Evolutionary conservation across 2,888 invertebrate species (phyloP).

Genomic region (Xanthorhoe designata): DNA sequence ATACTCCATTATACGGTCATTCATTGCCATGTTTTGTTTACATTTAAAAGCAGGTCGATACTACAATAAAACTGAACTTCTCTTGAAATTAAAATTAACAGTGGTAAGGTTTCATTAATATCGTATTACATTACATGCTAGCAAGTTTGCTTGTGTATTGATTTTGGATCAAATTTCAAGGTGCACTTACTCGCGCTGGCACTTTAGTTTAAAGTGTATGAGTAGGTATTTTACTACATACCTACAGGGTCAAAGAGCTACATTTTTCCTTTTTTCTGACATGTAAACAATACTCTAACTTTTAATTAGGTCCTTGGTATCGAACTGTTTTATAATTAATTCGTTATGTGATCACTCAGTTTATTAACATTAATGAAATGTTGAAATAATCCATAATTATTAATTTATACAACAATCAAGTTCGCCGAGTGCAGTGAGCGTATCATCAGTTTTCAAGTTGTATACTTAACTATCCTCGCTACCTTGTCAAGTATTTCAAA

Average conservation of each 20-base stretch:
- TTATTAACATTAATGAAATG: background rate
- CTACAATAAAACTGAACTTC: background rate
- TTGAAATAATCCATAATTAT: background rate
- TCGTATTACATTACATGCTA: slow-evolving; percentile 8
- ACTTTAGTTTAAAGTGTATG: background rate
- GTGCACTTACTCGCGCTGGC: background rate
- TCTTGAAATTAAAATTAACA: background rate
- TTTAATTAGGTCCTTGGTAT: background rate
- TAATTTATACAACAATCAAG: no score
- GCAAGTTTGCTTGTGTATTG: slow-evolving; percentile 13
- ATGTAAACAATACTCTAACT: background rate
- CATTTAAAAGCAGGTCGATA: slow-evolving; percentile 18
- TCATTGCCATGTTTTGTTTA: slow-evolving; percentile 32
- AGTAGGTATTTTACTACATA: background rate
- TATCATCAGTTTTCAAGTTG: no score
- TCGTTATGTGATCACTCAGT: background rate
- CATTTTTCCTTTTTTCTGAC: background rate
- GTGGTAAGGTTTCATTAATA: slow-evolving; percentile 16
- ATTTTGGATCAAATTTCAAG: slow-evolving; percentile 21
- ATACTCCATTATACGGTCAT: slow-evolving; percentile 26
- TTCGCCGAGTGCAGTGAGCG: no score
- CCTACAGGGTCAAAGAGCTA: background rate
- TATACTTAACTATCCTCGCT: no score
- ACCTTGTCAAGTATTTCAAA: no score
- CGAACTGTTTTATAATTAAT: background rate